Base-by-base conservation (phyloP, 2,888 invertebrate genomes). In the Cantharis flavilabris region DNA sequence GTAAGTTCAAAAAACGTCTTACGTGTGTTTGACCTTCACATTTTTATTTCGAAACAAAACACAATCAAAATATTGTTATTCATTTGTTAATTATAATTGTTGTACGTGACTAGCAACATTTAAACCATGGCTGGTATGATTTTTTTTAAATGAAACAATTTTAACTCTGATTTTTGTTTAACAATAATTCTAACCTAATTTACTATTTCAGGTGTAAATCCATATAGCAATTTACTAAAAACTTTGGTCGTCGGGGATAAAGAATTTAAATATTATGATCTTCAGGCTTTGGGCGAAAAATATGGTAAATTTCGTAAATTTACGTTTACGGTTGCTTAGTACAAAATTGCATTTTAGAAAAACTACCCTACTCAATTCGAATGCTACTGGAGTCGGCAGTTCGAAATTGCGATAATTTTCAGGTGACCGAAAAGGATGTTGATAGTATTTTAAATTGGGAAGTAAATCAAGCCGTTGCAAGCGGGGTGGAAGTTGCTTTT, bases 391-490 rank as follows among this genome's bases (percentile, higher is more conserved):
- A 99, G 90, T 97, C 98, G 0, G 98, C 98, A 30, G 94, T 99
- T 1, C 91, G 99, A 73, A 98, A 98, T 89, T 99, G 99, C 88
- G 99, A 99, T 89, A 95, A 95, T 84, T 98, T 99, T 88, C 97
- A 97, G 87, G 94, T 98, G 10, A 90, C 93, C 74, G 91, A 94
- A 86, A 90, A 92, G 80, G 98, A 99, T 90, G 98, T 99, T 0
- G 90, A 94, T 81, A 96, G 93, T 80, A 96, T 99, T 64, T 90
- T 98, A 73, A 92, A 94, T 79, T 99, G 99, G 99, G 93, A 96
- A 84, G 88, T 88, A 69, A 94, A 94, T 86, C 96, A 97, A 87
- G 84, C 86, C 0, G 87, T 90, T 0, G 91, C 91, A 71, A 92
- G 90, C 1, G 95, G 94, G 64, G 95, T 96, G 30, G 99, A 99